A percentile compares a stretch with the other conserved stretches of the same genome.
Conservation (phyloP, 2,797 vertebrate genomes). For the Peromyscus nudipes region DNA sequence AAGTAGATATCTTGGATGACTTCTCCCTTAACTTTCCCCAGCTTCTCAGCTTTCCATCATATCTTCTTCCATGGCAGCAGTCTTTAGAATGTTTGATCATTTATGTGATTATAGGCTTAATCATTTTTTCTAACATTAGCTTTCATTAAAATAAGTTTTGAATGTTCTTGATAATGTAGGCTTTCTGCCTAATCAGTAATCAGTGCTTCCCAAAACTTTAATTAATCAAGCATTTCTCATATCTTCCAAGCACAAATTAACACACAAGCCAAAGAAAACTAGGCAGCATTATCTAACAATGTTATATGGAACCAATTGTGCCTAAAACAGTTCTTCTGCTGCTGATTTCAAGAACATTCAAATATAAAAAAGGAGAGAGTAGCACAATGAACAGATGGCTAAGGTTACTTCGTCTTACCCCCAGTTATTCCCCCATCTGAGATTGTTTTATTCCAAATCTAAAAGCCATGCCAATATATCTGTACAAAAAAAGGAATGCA, state of each 20-base stretch:
- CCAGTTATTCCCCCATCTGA: not conserved
- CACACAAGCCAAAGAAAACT: slow-evolving; percentile 1
- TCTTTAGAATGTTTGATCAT: not conserved
- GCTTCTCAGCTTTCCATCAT: not conserved
- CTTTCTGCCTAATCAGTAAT: slow-evolving; percentile 64
- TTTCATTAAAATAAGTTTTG: slow-evolving; percentile 66
- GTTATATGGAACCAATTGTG: not conserved
- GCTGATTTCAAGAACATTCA: not conserved
- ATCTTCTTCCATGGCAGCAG: not conserved
- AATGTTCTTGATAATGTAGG: slow-evolving; percentile 45
- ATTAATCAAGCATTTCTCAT: slow-evolving; percentile 22
- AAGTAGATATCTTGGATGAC: not conserved
- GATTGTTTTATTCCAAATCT: slow-evolving; percentile 16
- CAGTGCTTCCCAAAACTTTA: slow-evolving; percentile 16
- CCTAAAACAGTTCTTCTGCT: not conserved
- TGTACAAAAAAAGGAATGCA: not conserved
- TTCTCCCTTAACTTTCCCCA: not conserved
- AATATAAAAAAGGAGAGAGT: not conserved
- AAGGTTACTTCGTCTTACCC: not conserved
- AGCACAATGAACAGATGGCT: not conserved
- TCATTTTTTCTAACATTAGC: slow-evolving; percentile 45
- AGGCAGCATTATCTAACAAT: not conserved
- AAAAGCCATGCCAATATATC: not conserved
- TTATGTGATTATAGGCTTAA: slow-evolving; percentile 1
- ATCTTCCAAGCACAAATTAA: slow-evolving; percentile 3